These are phyloP conservation scores for Macrotus californicus DNA, from an alignment of 2,113 vertebrate species.

Conservation along the genomic window DNA sequence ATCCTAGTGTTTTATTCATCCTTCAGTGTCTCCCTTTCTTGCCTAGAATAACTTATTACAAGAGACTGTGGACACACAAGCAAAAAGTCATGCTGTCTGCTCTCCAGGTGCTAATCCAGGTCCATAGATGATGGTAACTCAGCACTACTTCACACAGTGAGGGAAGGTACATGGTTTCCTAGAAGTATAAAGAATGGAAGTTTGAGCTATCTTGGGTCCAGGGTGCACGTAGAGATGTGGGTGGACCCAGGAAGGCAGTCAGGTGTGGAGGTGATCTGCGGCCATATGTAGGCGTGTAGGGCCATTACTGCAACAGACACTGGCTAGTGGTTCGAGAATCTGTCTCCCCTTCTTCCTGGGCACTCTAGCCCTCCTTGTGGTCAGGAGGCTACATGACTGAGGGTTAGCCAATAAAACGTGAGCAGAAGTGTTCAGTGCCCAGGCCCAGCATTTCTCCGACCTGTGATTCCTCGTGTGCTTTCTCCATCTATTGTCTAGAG, in stretches of 20 bases:
- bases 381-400: not conserved
- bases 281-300: rapidly evolving
- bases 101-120: not conserved
- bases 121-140: not conserved
- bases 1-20: not conserved
- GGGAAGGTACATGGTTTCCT: not conserved
- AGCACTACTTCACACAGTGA: too few relatives aligned
- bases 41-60: not conserved
- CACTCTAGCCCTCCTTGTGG: not conserved
- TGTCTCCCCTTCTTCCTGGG: not conserved
- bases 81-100: not conserved
- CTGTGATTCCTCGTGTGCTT: not conserved
- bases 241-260: not conserved
- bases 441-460: not conserved
- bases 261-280: not conserved
- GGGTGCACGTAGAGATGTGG: too few relatives aligned
- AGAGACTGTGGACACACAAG: not conserved
- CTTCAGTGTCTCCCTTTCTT: not conserved
- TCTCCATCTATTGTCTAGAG: not conserved
- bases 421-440: not conserved
- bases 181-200: not conserved
- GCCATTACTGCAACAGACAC: not conserved
- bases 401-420: not conserved
- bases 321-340: not conserved
- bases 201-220: not conserved